Evolutionary conservation across 2,797 vertebrate species (phyloP).

Genomic region (Fringilla coelebs): DNA sequence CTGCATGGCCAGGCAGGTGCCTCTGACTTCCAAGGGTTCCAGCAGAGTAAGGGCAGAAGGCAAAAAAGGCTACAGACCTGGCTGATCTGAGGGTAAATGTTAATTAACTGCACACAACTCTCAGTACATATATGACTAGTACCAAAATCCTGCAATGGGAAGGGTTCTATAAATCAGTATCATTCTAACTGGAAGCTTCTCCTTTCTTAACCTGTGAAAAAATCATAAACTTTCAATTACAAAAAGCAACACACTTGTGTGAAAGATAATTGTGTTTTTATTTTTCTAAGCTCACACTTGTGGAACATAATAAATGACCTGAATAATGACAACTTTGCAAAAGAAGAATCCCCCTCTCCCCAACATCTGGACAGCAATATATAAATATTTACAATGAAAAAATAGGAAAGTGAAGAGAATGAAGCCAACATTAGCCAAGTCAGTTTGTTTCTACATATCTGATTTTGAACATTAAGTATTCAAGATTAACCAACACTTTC

Average conservation of each 20-base stretch:
- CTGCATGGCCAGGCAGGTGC: neutral
- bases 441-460: constrained; percentile 28
- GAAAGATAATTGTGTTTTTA: constrained; percentile 74
- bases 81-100: neutral
- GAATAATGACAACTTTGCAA: constrained; percentile 74
- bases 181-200: neutral
- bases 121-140: neutral
- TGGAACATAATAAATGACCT: constrained; percentile 74
- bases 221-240: neutral
- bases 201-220: neutral
- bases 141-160: neutral
- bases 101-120: neutral
- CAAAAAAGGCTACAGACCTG: neutral
- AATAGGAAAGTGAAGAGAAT: constrained; percentile 70
- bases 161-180: neutral
- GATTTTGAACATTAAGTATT: constrained; percentile 55
- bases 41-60: neutral
- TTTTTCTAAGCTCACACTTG: constrained; percentile 70
- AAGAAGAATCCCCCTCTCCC: constrained; percentile 55
- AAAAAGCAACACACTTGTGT: constrained; percentile 13
- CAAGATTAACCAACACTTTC: neutral
- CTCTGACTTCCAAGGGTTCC: neutral
- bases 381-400: constrained; percentile 82
- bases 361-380: constrained; percentile 68
- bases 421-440: constrained; percentile 60